Evolutionary conservation across 2,797 vertebrate genomes (phyloP), one percentile per base, ranked within the genome.

Genomic region (Alfaro cultratus): DNA sequence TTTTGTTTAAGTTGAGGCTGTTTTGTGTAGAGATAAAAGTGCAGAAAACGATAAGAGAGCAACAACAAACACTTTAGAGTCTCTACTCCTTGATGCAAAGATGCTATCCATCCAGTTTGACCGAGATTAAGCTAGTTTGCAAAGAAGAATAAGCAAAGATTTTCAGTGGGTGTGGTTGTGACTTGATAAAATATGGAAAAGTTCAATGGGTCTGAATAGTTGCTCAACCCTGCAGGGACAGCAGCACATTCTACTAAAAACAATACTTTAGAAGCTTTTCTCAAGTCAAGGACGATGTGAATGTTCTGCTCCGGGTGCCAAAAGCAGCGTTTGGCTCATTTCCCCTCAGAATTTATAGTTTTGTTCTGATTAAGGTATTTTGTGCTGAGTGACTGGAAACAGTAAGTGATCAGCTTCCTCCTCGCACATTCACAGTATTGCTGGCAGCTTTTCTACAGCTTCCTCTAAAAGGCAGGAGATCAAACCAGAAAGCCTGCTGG

Each of bases 381-480:
- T 82, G 62, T 86, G 79, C 77, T 86, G 75, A 89, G 72, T 89
- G 84, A 82, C 90, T 93, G 89, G 88, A 92, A 93, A 91, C 60
- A 78, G 47, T 86, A 86, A 82, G 78, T 64, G 79, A 77, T 67
- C 77, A 79, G 60, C 85, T 91, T 86, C 78, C 75, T 83, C 45
- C 76, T 81, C 26, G 76, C 74, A 73, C 60, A 55, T 83, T 87
- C 80, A 82, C 78, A 78, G 10, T 23, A 21, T n/a, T 67, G 60
- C 77, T 82, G 82, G 80, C 75, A 82, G 34, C 55, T 41, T 75
- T 78, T 39, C 81, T 18, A 62, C 43, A 78, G 80, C 67, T 80
- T 79, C 81, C 77, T 57, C 18, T 31, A 36, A 79, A 76, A 64
- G 76, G 73, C n/a, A 11, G 83, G 21, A 41, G 53, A 31, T 80